A percentile compares a stretch with the other conserved stretches of the same genome.
Evolutionary conservation across 2,113 vertebrate species (phyloP).

Genomic region (Corydoras sp.): DNA sequence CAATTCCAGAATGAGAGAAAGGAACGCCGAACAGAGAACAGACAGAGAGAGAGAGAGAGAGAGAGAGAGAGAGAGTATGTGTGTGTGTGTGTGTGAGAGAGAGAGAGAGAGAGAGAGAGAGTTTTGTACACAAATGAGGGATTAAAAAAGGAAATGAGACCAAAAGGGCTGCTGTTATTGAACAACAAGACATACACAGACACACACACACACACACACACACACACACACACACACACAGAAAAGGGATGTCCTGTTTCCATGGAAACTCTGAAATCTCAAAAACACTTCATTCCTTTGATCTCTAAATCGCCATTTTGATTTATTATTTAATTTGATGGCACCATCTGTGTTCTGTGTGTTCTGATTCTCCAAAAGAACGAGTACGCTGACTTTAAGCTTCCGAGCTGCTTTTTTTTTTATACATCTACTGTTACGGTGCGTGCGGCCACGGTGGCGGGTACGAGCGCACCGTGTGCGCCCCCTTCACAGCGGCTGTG

Average conservation of each 20-base stretch:
- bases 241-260: slow-evolving; percentile 19
- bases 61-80: too few species aligned
- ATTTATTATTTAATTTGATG: too few species aligned
- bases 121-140: neutral
- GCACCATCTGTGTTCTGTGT: too few species aligned
- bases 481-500: too few species aligned
- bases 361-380: too few species aligned
- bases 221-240: slow-evolving; percentile 17
- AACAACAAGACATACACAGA: neutral
- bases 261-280: slow-evolving; percentile 22
- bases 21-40: neutral
- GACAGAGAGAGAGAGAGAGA: too few species aligned
- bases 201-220: slow-evolving; percentile 14
- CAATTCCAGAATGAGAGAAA: neutral
- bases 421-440: too few species aligned
- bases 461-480: too few species aligned
- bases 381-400: too few species aligned
- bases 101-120: neutral
- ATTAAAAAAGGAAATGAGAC: neutral
- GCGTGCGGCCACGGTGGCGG: too few species aligned
- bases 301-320: slow-evolving; percentile 4
- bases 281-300: neutral
- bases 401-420: too few species aligned
- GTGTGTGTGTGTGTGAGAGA: neutral
- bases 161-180: neutral